Evolutionary conservation across 2,888 invertebrate genomes (phyloP), one percentile per base, ranked within the genome.

Genomic region (Thereva nobilitata): DNA sequence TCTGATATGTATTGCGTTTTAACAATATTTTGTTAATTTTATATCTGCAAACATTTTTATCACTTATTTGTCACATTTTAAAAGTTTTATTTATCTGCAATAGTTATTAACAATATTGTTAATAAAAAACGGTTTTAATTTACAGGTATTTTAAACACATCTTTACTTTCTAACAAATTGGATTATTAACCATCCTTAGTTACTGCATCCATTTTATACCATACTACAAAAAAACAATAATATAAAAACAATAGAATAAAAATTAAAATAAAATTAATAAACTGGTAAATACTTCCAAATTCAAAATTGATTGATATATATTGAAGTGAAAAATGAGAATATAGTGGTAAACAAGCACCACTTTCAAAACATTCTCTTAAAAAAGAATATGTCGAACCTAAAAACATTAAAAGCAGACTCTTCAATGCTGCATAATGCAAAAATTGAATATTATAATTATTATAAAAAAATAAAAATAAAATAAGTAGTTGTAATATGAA

Each of bases 291-390:
- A 55, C 63, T 66, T 64, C 68, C 45, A 71, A 70, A 70, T 71
- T 71, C 71, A 67, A 71, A 71, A 71, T 71, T 71, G 66, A 67
- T 69, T 70, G 71, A 71, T 71, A 70, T 70, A 70, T 71, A 70
- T 71, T 64, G 44, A 64, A 52, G 44, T 35, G 42, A 41, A 42
- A 41, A 52, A 50, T 10, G n/a, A 52, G 41, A n/a, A 40, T 61
- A 55, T 23, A 10, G 59, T 44, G 44, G 59, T 35, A 63, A 52
- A 63, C 50, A 61, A 50, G 41, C 49, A 45, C 49, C 50, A 50
- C 40, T 61, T 47, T 9, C 49, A 53, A 38, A 4, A 53, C 37
- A 7, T 38, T 23, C 23, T 23, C 23, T 23, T 23, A 23, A 23
- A 23, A 23, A 23, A 1, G 2, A 23, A 23, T 23, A 23, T 23